Conservation (phyloP, 1,140 invertebrate species). For the Holotrichia oblita region DNA sequence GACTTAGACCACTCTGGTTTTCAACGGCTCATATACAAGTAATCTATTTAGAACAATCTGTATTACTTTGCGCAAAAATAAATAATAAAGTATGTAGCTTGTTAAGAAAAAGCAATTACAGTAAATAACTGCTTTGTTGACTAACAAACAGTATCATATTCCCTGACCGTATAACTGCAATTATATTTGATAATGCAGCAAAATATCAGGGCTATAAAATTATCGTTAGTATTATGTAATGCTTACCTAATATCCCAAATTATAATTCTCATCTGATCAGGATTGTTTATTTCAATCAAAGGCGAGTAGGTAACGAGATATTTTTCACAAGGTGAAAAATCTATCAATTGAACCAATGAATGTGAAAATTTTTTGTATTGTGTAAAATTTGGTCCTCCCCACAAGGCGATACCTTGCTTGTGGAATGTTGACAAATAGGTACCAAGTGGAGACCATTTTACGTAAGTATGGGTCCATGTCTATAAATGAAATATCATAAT, state of each 20-base stretch:
- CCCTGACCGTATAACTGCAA: slow-evolving; percentile 42
- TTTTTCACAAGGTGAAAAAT: slow-evolving; percentile 98
- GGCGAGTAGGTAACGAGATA: slow-evolving; percentile 94
- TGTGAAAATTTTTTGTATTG: slow-evolving; percentile 94
- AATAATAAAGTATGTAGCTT: slow-evolving; percentile 23
- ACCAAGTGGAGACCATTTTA: slow-evolving; percentile 96
- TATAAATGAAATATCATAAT: slow-evolving; percentile 62
- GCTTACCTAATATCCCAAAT: slow-evolving; percentile 90
- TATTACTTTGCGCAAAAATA: too few species aligned
- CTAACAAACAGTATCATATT: background rate
- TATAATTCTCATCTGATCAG: slow-evolving; percentile 78
- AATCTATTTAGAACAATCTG: too few species aligned
- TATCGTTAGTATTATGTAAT: background rate
- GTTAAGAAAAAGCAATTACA: background rate
- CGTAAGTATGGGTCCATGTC: slow-evolving; percentile 95
- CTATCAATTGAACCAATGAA: slow-evolving; percentile 91
- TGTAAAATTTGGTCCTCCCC: slow-evolving; percentile 94
- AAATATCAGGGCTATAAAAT: slow-evolving; percentile 31
- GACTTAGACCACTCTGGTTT: too few species aligned
- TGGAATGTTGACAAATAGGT: slow-evolving; percentile 97
- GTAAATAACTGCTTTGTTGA: background rate
- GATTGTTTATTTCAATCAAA: slow-evolving; percentile 69
- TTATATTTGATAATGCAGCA: slow-evolving; percentile 20
- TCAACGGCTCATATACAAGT: too few species aligned
- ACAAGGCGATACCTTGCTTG: slow-evolving; percentile 92